phyloP scores from a whole-genome alignment of 2,888 invertebrate species.

The Trachelus troglodyta region DNA sequence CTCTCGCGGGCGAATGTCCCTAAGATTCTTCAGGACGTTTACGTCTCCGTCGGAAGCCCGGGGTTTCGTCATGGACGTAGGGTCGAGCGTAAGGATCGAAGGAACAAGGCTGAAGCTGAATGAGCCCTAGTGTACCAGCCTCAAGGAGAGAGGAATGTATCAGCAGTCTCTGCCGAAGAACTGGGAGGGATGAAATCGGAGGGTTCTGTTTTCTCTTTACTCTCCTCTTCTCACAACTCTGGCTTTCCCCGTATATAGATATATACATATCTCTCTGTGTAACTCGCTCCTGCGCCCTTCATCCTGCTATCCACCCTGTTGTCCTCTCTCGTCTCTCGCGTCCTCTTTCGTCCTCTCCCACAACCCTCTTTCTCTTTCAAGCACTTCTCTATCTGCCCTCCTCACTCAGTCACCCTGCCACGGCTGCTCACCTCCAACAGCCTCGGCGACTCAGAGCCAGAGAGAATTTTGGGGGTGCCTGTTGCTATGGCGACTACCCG shows the following conservation, averaged over 20 bases:
- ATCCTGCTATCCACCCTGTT: slow-evolving; percentile 15
- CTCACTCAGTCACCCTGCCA: slow-evolving; percentile 12
- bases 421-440: slow-evolving; percentile 2
- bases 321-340: slow-evolving; percentile 24
- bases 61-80: too few species aligned
- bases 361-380: background rate
- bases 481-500: slow-evolving; percentile 65
- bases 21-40: too few species aligned
- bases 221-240: background rate
- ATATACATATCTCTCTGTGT: background rate
- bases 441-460: slow-evolving; percentile 14
- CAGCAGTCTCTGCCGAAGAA: slow-evolving; percentile 8
- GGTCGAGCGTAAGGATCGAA: slow-evolving; percentile 41
- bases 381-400: slow-evolving; percentile 3
- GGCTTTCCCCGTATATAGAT: background rate
- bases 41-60: too few species aligned
- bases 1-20: too few species aligned
- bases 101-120: slow-evolving; percentile 47
- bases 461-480: slow-evolving; percentile 61
- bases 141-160: slow-evolving; percentile 26
- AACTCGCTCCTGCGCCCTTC: background rate
- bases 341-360: too few species aligned
- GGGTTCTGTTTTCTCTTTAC: slow-evolving; percentile 19
- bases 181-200: slow-evolving; percentile 18
- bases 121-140: slow-evolving; percentile 35